phyloP scores from a whole-genome alignment of 2,888 invertebrate genomes.

The Drosophila subquinaria region DNA sequence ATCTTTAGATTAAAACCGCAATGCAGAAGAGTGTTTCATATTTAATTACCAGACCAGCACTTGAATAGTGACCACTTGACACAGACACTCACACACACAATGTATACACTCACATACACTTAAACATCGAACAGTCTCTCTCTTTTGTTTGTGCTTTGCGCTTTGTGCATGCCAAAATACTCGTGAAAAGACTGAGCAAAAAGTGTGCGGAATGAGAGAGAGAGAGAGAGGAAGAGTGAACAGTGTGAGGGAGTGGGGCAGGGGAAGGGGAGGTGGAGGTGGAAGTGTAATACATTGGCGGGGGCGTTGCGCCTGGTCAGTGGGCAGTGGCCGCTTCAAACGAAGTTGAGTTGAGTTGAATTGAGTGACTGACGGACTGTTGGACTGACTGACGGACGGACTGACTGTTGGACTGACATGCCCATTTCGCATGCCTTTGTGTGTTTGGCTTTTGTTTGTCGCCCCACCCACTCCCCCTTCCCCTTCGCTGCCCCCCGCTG shows the following conservation, averaged over 20 bases:
- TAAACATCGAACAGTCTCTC: slow-evolving; percentile 2
- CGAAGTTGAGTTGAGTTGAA: slow-evolving; percentile 58
- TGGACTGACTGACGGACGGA: slow-evolving; percentile 29
- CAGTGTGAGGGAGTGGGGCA: too few species aligned
- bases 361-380: slow-evolving; percentile 45
- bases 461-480: background rate
- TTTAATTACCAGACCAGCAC: slow-evolving; percentile 44
- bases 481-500: background rate
- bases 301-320: slow-evolving; percentile 50
- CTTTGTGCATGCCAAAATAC: slow-evolving; percentile 77
- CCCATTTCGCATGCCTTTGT: slow-evolving; percentile 66
- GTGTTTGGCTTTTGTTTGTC: slow-evolving; percentile 52
- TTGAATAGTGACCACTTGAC: slow-evolving; percentile 24
- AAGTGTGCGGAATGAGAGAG: background rate
- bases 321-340: slow-evolving; percentile 66
- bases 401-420: slow-evolving; percentile 58
- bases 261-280: too few species aligned
- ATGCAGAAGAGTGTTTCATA: slow-evolving; percentile 31
- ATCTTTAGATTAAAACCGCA: slow-evolving; percentile 10
- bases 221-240: background rate
- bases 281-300: slow-evolving; percentile 13
- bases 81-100: slow-evolving; percentile 11
- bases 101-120: slow-evolving; percentile 19
- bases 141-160: slow-evolving; percentile 65
- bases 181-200: slow-evolving; percentile 45